These are phyloP conservation scores for Rhyacichthys aspro DNA, from an alignment of 2,797 vertebrate species.

Conservation along the genomic window DNA sequence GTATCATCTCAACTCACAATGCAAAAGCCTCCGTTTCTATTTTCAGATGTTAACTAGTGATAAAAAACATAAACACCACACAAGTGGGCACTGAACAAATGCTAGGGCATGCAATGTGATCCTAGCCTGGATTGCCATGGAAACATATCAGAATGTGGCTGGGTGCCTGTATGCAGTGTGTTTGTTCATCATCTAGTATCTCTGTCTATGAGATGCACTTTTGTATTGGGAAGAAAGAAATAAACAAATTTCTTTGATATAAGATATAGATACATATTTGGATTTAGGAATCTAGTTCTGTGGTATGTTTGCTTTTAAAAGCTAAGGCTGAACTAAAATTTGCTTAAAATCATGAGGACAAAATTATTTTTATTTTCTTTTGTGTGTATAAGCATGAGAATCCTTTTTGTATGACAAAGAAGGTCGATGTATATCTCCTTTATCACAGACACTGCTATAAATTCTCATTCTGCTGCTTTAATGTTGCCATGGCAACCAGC, in stretches of 20 bases:
- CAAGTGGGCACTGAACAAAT: slow-evolving; percentile 75
- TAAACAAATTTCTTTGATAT: no score
- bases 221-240: not conserved
- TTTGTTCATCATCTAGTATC: slow-evolving; percentile 40
- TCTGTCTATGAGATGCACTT: slow-evolving; percentile 41
- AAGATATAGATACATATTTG: no score
- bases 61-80: slow-evolving; percentile 72
- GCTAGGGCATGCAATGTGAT: slow-evolving; percentile 68
- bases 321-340: no score
- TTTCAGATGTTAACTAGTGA: slow-evolving; percentile 75
- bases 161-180: slow-evolving; percentile 61
- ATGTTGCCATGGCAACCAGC: slow-evolving; percentile 71
- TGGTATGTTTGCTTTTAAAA: no score
- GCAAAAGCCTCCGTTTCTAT: slow-evolving; percentile 70
- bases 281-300: no score
- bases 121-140: slow-evolving; percentile 78
- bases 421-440: slow-evolving; percentile 40
- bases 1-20: slow-evolving; percentile 56
- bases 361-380: no score
- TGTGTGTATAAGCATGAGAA: not conserved
- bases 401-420: slow-evolving; percentile 8
- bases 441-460: slow-evolving; percentile 56
- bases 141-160: slow-evolving; percentile 74
- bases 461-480: slow-evolving; percentile 65
- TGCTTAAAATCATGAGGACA: no score